A percentile compares a stretch with the other conserved stretches of the same genome.
These are phyloP conservation scores for Pasiphila rectangulata DNA, from an alignment of 2,888 invertebrate species.

Conservation along the genomic window DNA sequence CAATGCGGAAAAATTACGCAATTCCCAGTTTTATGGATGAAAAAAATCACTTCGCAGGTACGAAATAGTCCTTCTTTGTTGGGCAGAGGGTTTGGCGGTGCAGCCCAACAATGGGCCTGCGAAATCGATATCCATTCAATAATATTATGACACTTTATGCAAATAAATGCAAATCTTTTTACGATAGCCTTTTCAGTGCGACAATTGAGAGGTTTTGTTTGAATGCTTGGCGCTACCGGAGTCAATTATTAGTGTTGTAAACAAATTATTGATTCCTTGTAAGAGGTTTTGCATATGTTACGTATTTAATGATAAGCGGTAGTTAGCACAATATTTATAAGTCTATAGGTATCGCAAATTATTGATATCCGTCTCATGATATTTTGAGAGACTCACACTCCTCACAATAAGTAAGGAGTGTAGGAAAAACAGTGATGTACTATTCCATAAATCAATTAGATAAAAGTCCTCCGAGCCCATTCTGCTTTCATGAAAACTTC, in stretches of 20 bases:
- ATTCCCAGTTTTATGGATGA: slow-evolving; percentile 64
- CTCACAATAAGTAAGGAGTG: too few species aligned
- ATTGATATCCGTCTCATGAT: too few species aligned
- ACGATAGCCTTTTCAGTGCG: slow-evolving; percentile 46
- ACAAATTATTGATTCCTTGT: slow-evolving; percentile 44
- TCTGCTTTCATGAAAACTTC: slow-evolving; percentile 32
- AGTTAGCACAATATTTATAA: not conserved
- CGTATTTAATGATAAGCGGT: too few species aligned
- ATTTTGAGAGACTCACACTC: too few species aligned
- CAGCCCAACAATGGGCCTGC: slow-evolving; percentile 42
- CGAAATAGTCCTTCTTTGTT: slow-evolving; percentile 56
- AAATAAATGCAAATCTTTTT: slow-evolving; percentile 69
- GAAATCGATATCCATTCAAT: slow-evolving; percentile 57
- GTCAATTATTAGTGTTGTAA: slow-evolving; percentile 57
- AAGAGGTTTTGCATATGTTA: too few species aligned
- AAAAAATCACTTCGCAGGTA: slow-evolving; percentile 74
- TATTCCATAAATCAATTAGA: slow-evolving; percentile 10
- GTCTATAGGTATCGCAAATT: too few species aligned
- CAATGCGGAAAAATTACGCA: slow-evolving; percentile 79
- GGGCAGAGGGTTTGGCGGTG: slow-evolving; percentile 36
- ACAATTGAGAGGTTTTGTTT: slow-evolving; percentile 50
- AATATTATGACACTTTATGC: slow-evolving; percentile 63
- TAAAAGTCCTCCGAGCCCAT: slow-evolving; percentile 6
- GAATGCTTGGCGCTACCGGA: slow-evolving; percentile 56
- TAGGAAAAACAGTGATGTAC: too few species aligned